Evolutionary conservation across 2,113 vertebrate species (phyloP), one percentile per base, ranked within the genome.

Genomic region (Chaenogobius annularis): DNA sequence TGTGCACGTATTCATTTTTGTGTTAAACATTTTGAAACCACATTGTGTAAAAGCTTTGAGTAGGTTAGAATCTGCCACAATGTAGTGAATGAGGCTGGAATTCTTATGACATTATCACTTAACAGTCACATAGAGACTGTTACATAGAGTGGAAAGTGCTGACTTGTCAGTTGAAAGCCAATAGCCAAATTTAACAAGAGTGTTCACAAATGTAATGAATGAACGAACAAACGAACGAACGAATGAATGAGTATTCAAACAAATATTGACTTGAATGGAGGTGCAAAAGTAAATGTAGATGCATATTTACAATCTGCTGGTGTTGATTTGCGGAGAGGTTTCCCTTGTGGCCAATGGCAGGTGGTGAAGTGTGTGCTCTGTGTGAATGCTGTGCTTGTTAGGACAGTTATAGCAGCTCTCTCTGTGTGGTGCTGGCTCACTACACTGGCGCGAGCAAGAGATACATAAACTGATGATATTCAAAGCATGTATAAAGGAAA

Each of bases 301-400:
- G 9, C 50, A 50, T 50, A 46, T 50, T 50, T 17, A 17, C 15
- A 50, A 5, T 50, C 7, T 3, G 44, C 76, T 73, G 54, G 12
- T 70, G 47, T 31, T 73, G 61, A 78, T 87, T 73, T 56, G 47
- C 71, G 85, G 79, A 77, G 37, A 89, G 75, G 78, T 81, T 83
- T 78, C 61, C 64, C 79, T 64, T 87, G 73, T 58, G 76, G 82
- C 82, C 81, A 83, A 71, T 59, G 83, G 83, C 90, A 91, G 87
- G 89, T 91, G 90, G 84, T 81, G 78, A 74, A 81, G 64, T 55
- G 73, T 85, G 86, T 40, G 55, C 80, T 74, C 71, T 76, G 85
- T 87, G 85, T 93, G 84, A 92, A 92, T 89, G 82, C 85, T 77
- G 77, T 66, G 84, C 72, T 90, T 92, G 91, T 93, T 91, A 83